Evolutionary conservation across 2,888 invertebrate genomes (phyloP), one percentile per base, ranked within the genome.

Genomic region (Xanthorhoe designata): DNA sequence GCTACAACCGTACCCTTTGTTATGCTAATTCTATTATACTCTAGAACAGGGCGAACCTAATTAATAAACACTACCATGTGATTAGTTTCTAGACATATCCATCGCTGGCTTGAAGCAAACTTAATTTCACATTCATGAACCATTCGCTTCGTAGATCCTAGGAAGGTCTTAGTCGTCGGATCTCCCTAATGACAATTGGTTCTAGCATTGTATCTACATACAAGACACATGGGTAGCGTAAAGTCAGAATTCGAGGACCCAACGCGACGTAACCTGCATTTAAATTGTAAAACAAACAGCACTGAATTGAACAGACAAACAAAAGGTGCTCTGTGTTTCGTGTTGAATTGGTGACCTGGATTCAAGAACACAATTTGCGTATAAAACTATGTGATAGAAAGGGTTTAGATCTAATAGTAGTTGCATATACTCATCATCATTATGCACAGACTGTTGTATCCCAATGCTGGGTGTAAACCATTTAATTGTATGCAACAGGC

Each of bases 251-350:
- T 70, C 73, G 61, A 71, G 72, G 68, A 67, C 71, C 74, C 62
- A 66, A 72, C 75, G 75, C 66, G 70, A 73, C 76, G 76, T 75
- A 76, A 79, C 80, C 78, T 82, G 81, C 80, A 83, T 87, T 82
- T 81, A 84, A 85, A 84, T 82, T 85, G 81, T 81, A 81, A 81
- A 81, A 81, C 83, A 85, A 84, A 86, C 80, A 80, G 69, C 68
- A 69, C 74, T 53, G 77, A 80, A 81, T 78, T 80, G 79, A 78
- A 79, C 75, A 78, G 76, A 77, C 78, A 82, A 81, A 85, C 79
- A 80, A 77, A 80, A 81, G 78, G 79, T 79, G 77, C 76, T 81
- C 76, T 69, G 74, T 80, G 76, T 77, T 81, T 76, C 78, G 78
- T 78, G 78, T 79, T 77, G 76, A 75, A 78, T 76, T 74, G 75